A percentile compares a stretch with the other conserved stretches of the same genome.
phyloP scores from a whole-genome alignment of 2,113 vertebrate genomes.

The Urocolius indicus region DNA sequence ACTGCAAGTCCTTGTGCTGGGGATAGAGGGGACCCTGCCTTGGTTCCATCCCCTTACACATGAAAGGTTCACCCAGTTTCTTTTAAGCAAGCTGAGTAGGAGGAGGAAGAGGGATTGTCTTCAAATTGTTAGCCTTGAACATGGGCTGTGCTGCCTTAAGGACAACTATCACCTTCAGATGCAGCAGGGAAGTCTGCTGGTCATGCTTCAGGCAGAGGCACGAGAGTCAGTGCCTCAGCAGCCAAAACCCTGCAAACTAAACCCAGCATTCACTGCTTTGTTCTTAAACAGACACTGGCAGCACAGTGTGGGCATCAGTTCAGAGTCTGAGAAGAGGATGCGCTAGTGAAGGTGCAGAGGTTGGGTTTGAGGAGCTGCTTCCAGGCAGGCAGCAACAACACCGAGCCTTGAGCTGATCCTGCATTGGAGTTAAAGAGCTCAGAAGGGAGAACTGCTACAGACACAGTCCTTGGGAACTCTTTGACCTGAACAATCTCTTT shows the following conservation, averaged over 20 bases:
- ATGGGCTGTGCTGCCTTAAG: not conserved
- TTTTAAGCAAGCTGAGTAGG: not conserved
- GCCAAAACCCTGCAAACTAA: not conserved
- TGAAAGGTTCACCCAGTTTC: not conserved
- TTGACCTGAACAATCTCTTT: fast-evolving
- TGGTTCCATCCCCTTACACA: not conserved
- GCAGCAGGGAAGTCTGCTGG: not conserved
- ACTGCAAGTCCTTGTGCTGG: not conserved
- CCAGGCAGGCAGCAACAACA: not conserved
- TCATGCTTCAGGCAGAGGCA: not conserved
- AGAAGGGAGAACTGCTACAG: not conserved
- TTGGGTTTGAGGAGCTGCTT: not conserved
- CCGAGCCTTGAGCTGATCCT: not conserved
- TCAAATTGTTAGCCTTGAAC: not conserved
- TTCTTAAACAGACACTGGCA: not conserved
- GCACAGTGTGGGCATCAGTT: not conserved
- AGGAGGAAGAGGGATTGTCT: not conserved
- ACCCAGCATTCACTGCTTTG: not conserved
- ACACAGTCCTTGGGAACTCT: not conserved
- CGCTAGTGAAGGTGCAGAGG: fast-evolving
- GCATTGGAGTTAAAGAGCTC: fast-evolving
- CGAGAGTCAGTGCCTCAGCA: not conserved
- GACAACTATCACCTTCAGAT: fast-evolving
- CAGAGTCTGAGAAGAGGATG: not conserved
- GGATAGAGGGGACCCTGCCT: not conserved